Evolutionary conservation across 2,113 vertebrate species (phyloP).

Genomic region (Chascanopsetta lugubris): DNA sequence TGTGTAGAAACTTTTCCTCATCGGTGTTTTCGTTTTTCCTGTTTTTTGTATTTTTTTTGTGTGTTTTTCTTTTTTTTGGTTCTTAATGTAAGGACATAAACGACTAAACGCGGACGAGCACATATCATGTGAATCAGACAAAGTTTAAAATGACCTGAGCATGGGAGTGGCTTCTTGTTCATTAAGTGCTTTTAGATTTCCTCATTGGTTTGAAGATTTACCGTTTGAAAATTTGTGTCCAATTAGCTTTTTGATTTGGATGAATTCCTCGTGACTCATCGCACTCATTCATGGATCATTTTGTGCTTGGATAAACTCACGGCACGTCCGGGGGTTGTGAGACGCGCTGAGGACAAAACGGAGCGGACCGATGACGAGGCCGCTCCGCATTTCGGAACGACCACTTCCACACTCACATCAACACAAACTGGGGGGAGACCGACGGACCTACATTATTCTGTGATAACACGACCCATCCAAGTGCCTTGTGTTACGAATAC

Average conservation of each 20-base stretch:
- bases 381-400: slow-evolving; percentile 18
- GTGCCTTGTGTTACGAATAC: slow-evolving; percentile 16
- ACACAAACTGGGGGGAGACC: neutral
- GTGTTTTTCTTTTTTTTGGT: slow-evolving; percentile 48
- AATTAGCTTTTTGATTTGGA: slow-evolving; percentile 21
- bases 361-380: slow-evolving; percentile 28
- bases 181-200: slow-evolving; percentile 27
- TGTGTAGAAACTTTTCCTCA: slow-evolving; percentile 6
- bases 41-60: neutral
- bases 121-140: slow-evolving; percentile 18
- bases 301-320: slow-evolving; percentile 36
- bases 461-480: slow-evolving; percentile 9
- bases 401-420: slow-evolving; percentile 8
- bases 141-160: slow-evolving; percentile 55
- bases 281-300: slow-evolving; percentile 46
- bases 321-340: neutral
- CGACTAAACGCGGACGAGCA: slow-evolving; percentile 6
- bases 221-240: too few species aligned
- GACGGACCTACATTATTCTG: slow-evolving; percentile 5
- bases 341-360: neutral
- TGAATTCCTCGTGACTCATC: slow-evolving; percentile 29
- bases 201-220: slow-evolving; percentile 14
- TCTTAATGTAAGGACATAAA: slow-evolving; percentile 34
- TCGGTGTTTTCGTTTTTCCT: neutral
- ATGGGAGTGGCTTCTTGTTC: slow-evolving; percentile 23